Evolutionary conservation across 2,888 invertebrate genomes (phyloP).

Genomic region (Venusia cambrica): DNA sequence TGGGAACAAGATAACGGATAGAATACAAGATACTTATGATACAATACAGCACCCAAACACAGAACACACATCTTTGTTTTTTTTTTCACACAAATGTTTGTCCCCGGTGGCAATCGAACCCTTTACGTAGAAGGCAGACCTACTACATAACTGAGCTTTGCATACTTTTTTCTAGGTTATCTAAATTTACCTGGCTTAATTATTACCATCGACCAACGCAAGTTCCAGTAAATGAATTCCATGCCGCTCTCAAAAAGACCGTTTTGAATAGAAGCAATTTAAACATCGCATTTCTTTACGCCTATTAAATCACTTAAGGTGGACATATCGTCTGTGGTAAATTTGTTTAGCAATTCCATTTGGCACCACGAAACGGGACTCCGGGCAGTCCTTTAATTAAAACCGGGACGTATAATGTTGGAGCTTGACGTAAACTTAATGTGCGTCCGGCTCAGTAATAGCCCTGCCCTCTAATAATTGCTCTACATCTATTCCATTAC

Average conservation of each 20-base stretch:
- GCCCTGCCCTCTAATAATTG: conserved; percentile 68
- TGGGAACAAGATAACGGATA: too few relatives aligned
- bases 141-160: too few relatives aligned
- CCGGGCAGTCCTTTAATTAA: conserved; percentile 79
- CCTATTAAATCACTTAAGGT: conserved; percentile 81
- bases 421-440: conserved; percentile 73
- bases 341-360: conserved; percentile 81
- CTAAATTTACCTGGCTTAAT: too few relatives aligned
- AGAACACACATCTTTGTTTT: too few relatives aligned
- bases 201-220: too few relatives aligned
- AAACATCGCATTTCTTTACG: conserved; percentile 76
- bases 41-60: too few relatives aligned
- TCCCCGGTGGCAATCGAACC: too few relatives aligned
- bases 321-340: conserved; percentile 77
- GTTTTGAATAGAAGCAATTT: conserved; percentile 62
- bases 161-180: too few relatives aligned
- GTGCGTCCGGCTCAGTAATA: conserved; percentile 73
- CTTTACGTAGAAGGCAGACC: too few relatives aligned
- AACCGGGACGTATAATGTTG: conserved; percentile 73
- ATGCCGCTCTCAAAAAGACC: conserved; percentile 33
- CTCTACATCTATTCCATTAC: conserved; percentile 68
- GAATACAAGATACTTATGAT: too few relatives aligned
- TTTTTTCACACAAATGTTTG: too few relatives aligned
- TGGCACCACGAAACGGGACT: conserved; percentile 55
- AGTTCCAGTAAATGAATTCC: too few relatives aligned